A percentile compares a stretch with the other conserved stretches of the same genome.
Evolutionary conservation across 2,113 vertebrate genomes (phyloP).

Genomic region (Calypte anna): DNA sequence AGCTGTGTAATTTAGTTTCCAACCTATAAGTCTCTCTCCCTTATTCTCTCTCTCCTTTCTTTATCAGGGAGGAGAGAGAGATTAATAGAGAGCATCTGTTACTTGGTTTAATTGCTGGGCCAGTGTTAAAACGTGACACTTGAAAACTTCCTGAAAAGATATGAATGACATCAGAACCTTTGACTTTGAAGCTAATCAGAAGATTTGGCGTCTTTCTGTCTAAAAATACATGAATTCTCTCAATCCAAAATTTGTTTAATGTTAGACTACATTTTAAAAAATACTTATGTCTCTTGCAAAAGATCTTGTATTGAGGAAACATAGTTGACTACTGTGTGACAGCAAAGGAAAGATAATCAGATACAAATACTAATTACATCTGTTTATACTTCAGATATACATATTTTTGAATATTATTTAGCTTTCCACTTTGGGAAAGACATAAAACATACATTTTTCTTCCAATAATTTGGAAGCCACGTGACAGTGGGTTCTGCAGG

Average conservation of each 20-base stretch:
- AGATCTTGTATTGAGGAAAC: neutral
- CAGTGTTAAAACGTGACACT: no score
- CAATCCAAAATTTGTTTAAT: neutral
- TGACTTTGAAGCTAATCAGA: neutral
- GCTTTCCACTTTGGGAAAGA: neutral
- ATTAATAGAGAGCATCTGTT: no score
- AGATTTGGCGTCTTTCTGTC: neutral
- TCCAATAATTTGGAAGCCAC: neutral
- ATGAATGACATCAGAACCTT: neutral
- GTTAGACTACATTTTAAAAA: neutral
- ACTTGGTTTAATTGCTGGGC: no score
- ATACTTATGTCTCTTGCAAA: neutral
- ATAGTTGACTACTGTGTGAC: no score
- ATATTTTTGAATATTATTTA: neutral
- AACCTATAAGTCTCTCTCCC: no score
- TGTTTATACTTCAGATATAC: neutral
- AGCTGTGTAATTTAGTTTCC: no score
- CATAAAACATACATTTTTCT: neutral
- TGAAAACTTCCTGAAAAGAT: neutral
- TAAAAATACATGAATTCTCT: neutral
- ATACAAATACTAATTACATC: neutral
- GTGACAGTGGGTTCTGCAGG: neutral
- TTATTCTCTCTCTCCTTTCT: no score
- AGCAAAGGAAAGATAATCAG: neutral
- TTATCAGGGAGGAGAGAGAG: no score